Evolutionary conservation across 2,888 invertebrate genomes (phyloP), one percentile per base, ranked within the genome.

Genomic region (Xanthostigma xanthostigma): DNA sequence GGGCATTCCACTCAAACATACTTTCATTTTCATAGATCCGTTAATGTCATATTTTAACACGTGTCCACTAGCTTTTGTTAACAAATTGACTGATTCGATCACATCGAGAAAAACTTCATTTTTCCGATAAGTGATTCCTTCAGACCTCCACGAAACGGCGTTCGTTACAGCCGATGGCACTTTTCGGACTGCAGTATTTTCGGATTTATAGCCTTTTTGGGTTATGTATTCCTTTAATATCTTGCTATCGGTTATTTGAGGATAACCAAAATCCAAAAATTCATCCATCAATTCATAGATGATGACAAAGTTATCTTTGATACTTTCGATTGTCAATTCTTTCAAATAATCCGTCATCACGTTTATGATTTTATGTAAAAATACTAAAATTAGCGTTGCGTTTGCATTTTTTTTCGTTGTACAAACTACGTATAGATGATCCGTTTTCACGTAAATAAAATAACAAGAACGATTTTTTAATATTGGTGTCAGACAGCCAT

Each of bases 51-150:
- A 91, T 44, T 91, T 78, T 45, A 95, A 66, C 3, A 95, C 92
- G 67, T 90, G 92, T 0, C 93, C 94, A 66, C 90, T 92, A 2
- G 91, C 89, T 66, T 89, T 90, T 1, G 90, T 89, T 65, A 95
- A 65, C 49, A 95, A 71, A 65, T 95, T 94, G 1, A 95, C 93
- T 37, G 92, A 93, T 64, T 95, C 94, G 55, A 95, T 93, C 1
- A 95, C 94, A 72, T 95, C 94, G 17, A 95, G 73, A 61, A 95
- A 95, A 1, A 95, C 94, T 72, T 95, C 94, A 66, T 95, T 95
- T 67, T 94, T 95, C 49, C 93, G 78, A 66, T 95, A 94, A 62
- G 93, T 94, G 48, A 95, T 89, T 3, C 93, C 93, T 62, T 95
- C 94, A 0, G 92, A 89, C 49, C 94, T 74, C 94, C 94, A 95